Evolutionary conservation across 2,888 invertebrate genomes (phyloP).

Genomic region (Malthinus flaveolus): DNA sequence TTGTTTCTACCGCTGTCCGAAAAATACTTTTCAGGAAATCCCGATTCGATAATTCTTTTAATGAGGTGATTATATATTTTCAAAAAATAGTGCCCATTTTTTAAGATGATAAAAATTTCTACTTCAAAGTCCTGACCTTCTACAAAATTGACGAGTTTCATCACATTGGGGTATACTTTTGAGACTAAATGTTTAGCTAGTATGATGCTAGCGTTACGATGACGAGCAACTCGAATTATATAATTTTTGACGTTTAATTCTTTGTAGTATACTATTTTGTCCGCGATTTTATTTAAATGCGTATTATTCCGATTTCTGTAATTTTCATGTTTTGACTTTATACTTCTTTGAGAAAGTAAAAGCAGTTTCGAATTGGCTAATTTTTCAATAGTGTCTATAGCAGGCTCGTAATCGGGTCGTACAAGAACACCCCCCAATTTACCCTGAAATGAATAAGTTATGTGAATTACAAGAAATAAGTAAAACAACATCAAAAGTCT

Average conservation of each 20-base stretch:
- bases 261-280: not conserved
- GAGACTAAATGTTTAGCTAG: not conserved
- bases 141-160: not conserved
- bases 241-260: not conserved
- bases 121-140: not conserved
- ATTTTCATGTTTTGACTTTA: too few species aligned
- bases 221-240: not conserved
- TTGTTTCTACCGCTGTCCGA: not conserved
- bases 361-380: not conserved
- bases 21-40: not conserved
- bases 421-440: not conserved
- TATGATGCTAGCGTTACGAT: not conserved
- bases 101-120: not conserved
- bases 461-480: slow-evolving; percentile 1
- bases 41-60: not conserved
- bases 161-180: not conserved
- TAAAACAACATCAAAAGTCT: slow-evolving; percentile 2
- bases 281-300: not conserved
- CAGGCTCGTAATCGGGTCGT: not conserved
- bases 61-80: not conserved
- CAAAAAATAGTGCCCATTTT: not conserved
- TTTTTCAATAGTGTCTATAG: slow-evolving; percentile 3
- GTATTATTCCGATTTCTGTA: not conserved
- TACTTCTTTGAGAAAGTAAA: not conserved
- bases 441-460: not conserved